Conservation (phyloP, 1,140 invertebrate genomes). For the Plodia interpunctella region DNA sequence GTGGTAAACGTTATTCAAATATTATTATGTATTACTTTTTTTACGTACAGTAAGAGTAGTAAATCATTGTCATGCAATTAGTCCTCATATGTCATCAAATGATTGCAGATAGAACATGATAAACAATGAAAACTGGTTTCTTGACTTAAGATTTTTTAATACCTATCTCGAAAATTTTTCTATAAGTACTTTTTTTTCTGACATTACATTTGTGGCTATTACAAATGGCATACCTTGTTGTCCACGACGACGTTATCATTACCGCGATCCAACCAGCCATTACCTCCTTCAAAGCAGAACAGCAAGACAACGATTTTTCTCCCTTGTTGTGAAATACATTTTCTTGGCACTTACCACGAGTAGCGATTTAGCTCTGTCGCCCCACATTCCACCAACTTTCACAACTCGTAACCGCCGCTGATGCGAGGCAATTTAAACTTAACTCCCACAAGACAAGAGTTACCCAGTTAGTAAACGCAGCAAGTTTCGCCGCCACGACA, state of each 20-base stretch:
- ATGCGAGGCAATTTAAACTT: slow-evolving; percentile 44
- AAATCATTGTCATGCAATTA: too few species aligned
- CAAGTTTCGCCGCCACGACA: slow-evolving; percentile 32
- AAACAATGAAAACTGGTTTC: too few species aligned
- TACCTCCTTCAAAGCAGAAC: slow-evolving; percentile 13
- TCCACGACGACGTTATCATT: neutral
- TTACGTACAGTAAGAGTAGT: too few species aligned
- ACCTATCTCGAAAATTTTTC: too few species aligned
- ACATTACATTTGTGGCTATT: neutral
- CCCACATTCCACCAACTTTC: slow-evolving; percentile 32
- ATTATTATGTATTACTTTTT: too few species aligned
- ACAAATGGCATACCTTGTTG: neutral
- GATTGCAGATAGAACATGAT: too few species aligned
- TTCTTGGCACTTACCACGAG: slow-evolving; percentile 61
- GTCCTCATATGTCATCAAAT: too few species aligned
- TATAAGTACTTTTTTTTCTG: neutral
- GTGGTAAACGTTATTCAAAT: too few species aligned
- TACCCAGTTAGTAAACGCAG: slow-evolving; percentile 7
- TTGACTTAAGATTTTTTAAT: too few species aligned
- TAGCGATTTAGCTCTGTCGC: slow-evolving; percentile 69
- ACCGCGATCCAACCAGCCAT: slow-evolving; percentile 2
- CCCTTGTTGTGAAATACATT: slow-evolving; percentile 70
- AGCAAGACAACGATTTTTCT: slow-evolving; percentile 62
- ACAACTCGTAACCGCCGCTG: slow-evolving; percentile 20
- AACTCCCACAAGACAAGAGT: slow-evolving; percentile 26